Conservation (phyloP, 2,888 invertebrate genomes). For the Drosophila robusta region DNA sequence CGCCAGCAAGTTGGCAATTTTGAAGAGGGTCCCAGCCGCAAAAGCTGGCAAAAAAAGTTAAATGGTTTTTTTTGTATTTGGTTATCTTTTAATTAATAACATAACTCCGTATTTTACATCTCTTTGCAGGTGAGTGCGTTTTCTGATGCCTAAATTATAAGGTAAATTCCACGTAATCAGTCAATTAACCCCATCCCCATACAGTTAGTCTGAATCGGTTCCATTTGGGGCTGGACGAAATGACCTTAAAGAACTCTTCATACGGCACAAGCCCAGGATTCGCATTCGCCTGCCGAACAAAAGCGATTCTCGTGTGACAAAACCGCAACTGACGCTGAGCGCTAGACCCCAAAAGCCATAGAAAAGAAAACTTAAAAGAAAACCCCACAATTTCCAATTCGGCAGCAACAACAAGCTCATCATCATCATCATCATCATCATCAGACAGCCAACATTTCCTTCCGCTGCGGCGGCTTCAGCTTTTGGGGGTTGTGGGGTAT, state of each 20-base stretch:
- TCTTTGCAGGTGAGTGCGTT: slow-evolving; percentile 62
- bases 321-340: slow-evolving; percentile 55
- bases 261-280: slow-evolving; percentile 3
- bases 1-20: slow-evolving; percentile 53
- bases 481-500: slow-evolving; percentile 23
- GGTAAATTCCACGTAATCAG: slow-evolving; percentile 22
- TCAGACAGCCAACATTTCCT: slow-evolving; percentile 64
- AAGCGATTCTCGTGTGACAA: slow-evolving; percentile 45
- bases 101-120: slow-evolving; percentile 49
- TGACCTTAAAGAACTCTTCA: slow-evolving; percentile 3
- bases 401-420: slow-evolving; percentile 23
- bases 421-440: slow-evolving; percentile 26
- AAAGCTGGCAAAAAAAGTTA: slow-evolving; percentile 5
- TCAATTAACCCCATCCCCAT: slow-evolving; percentile 8
- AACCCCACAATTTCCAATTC: slow-evolving; percentile 33
- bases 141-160: slow-evolving; percentile 13
- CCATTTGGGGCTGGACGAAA: slow-evolving; percentile 3
- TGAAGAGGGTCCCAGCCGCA: slow-evolving; percentile 63
- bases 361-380: slow-evolving; percentile 24
- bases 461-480: slow-evolving; percentile 37
- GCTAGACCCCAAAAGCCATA: slow-evolving; percentile 31
- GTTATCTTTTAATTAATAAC: slow-evolving; percentile 73
- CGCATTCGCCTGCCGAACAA: slow-evolving; percentile 41
- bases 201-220: background rate
- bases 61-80: slow-evolving; percentile 16